Evolutionary conservation across 2,797 vertebrate genomes (phyloP), one percentile per base, ranked within the genome.

Genomic region (Setipinna tenuifilis): DNA sequence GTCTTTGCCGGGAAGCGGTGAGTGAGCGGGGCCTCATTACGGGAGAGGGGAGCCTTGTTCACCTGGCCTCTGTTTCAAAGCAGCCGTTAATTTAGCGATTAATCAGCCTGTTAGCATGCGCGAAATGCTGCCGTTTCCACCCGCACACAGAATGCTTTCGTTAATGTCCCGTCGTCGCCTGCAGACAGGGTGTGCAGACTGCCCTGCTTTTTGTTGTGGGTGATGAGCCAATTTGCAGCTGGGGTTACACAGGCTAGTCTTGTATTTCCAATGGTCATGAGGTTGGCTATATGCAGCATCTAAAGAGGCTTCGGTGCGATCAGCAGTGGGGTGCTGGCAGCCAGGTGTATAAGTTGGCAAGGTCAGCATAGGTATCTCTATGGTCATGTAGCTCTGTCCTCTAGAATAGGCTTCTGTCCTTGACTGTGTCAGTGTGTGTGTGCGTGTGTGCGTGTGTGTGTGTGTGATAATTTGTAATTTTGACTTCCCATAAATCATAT

Each of bases 401-500:
- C 57, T 19, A 31, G 68, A 35, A 12, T 35, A 59, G 54, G 54
- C 58, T 2, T 83, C 25, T 83, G 82, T 61, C 31, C 35, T 83
- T 17, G 62, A 50, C 50, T 41, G 82, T 35, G 82, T 87, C 84
- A 84, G 86, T 81, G 86, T 83, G 57, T 41, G 50, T n/a, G 82
- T 35, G 82, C 85, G 85, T 85, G 86, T 81, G 86, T 83, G 57
- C n/a, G 50, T 41, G 82, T 35, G 80, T 86, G 85, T 85, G 86
- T 81, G 86, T 83, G 57, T 81, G 84, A 25, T n/a, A 10, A 35
- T 75, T 35, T 54, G 50, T 14, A 90, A 88, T 87, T 85, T 87
- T 89, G 86, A 82, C 82, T 83, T 85, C 84, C 86, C 84, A 85
- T 91, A 87, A 87, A 87, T 89, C 90, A 88, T 88, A 82, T 71